Evolutionary conservation across 2,888 invertebrate genomes (phyloP), one percentile per base, ranked within the genome.

Genomic region (Apamea crenata): DNA sequence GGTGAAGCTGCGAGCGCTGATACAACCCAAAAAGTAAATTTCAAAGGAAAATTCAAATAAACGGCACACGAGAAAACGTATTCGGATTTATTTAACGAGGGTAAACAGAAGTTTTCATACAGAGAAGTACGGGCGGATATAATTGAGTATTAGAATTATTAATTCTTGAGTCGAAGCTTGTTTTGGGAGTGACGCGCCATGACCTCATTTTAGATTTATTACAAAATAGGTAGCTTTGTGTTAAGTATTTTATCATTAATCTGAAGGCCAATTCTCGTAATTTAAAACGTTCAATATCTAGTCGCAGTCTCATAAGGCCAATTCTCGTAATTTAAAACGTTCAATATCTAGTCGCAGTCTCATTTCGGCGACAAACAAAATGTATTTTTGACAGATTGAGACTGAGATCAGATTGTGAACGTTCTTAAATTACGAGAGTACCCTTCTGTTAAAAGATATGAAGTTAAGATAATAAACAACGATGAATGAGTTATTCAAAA

Each of bases 1-100:
- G 86, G 80, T 84, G 80, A 77, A 63, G 69, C 81, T 82, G 82
- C 87, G 88, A 90, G 87, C 88, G 85, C 83, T 84, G 87, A 89
- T 89, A 90, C 85, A 88, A 91, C 89, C 77, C 71, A 56, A 84
- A 87, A 89, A 88, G 80, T 80, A 86, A 81, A 83, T 82, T 85
- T 78, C 44, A 74, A 86, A 86, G 91, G 91, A 90, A 94, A 95
- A 93, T 95, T 95, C 92, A 93, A 95, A 95, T 95, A 94, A 94
- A 94, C 90, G 93, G 90, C 87, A 89, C 90, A 88, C 90, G 89
- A 82, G 86, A 87, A 91, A 93, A 91, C 91, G 92, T 92, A 93
- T 94, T 91, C 88, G 91, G 91, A 91, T 93, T 92, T 91, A 90
- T 92, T 88, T 83, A 85, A 84, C 87, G 89, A 92, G 91, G 89